Evolutionary conservation across 2,113 vertebrate genomes (phyloP), one percentile per base, ranked within the genome.

Genomic region (Eolophus roseicapilla): DNA sequence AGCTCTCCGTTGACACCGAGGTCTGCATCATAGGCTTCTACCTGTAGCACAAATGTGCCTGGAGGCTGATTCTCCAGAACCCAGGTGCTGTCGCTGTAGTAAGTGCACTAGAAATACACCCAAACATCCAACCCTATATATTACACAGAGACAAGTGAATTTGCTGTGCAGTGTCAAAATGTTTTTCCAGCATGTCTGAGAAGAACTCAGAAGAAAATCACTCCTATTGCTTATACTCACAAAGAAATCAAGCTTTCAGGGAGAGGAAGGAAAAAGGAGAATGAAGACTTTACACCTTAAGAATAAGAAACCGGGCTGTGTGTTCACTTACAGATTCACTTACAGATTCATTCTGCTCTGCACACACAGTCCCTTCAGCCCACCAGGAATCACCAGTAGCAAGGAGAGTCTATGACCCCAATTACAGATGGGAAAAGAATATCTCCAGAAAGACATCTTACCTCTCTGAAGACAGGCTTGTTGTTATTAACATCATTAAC

Each of bases 401-500:
- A 53, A 43, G 29, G 25, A 62, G 17, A 90, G 20, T 65, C 37
- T 68, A 53, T 33, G 43, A 73, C 6, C 8, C 23, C 49, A 68
- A 0, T 68, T 39, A 60, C 0, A 7, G 41, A 76, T 28, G 33
- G 31, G 74, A 59, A 73, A 74, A 88, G 23, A 63, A 6, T 25
- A 55, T 20, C 47, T 50, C 43, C n/a, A 92, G 65, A 57, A 79
- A 78, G 73, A 55, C 23, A 25, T 15, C 96, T 93, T 90, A 99
- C 99, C 98, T 98, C 97, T 60, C 97, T 96, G 93, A 99, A 99
- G 67, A 99, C 82, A 10, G 99, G 99, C 41, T 99, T 99, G 97
- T 99, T 99, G 97, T 99, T 99, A 97, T 99, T 99, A 88, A 99
- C 75, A 86, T 99, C 98, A 1, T 99, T 98, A 97, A 99, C 98